These are phyloP conservation scores for Agapostemon virescens DNA, from an alignment of 2,888 invertebrate species.

Conservation along the genomic window DNA sequence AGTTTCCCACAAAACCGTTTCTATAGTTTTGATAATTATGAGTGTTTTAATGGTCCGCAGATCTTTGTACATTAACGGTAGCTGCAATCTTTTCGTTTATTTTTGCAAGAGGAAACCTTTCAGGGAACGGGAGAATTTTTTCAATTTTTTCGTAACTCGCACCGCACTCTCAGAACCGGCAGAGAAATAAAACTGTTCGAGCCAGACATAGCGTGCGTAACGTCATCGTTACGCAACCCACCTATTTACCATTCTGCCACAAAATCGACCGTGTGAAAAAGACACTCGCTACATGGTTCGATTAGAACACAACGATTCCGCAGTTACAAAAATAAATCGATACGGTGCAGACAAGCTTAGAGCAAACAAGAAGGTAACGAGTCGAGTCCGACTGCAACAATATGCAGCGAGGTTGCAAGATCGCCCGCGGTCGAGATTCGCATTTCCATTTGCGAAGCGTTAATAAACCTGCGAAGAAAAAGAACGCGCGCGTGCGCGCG, in stretches of 20 bases:
- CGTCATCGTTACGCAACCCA: background rate
- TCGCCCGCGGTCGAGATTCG: background rate
- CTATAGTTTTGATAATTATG: no score
- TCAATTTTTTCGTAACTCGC: no score
- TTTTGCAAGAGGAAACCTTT: no score
- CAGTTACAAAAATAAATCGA: background rate
- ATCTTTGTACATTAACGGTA: no score
- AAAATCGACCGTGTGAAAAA: background rate
- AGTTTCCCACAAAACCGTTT: no score
- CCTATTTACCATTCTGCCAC: background rate
- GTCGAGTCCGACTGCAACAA: background rate
- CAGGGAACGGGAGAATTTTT: no score
- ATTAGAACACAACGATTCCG: background rate
- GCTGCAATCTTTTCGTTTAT: no score
- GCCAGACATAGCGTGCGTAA: no score
- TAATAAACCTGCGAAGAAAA: conserved; percentile 16
- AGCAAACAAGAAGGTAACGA: background rate
- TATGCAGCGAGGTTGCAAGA: background rate
- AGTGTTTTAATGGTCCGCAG: no score
- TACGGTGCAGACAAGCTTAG: background rate
- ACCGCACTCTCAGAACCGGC: no score
- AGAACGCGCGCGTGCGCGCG: no score
- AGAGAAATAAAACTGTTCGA: no score
- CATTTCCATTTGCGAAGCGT: conserved; percentile 4
- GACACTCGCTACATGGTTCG: background rate